Evolutionary conservation across 2,797 vertebrate species (phyloP).

Genomic region (Artibeus lituratus): DNA sequence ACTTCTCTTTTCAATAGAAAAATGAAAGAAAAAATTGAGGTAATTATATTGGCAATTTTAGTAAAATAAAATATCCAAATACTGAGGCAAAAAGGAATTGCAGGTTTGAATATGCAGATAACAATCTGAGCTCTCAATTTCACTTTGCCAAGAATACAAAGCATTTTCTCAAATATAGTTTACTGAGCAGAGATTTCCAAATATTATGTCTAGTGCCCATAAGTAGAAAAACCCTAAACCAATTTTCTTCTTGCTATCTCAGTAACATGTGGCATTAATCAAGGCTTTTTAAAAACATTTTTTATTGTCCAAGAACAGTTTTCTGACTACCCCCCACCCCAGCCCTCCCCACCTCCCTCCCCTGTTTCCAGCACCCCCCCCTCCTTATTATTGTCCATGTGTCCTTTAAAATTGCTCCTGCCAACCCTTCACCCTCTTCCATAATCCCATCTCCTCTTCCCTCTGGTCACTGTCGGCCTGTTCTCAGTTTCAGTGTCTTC

Average conservation of each 20-base stretch:
- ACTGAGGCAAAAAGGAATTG: not conserved
- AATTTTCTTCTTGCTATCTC: not conserved
- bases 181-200: conserved; percentile 17
- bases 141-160: not conserved
- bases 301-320: too few relatives aligned
- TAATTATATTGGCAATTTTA: not conserved
- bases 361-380: too few relatives aligned
- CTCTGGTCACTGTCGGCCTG: too few relatives aligned
- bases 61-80: conserved; percentile 29
- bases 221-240: not conserved
- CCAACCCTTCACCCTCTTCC: too few relatives aligned
- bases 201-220: not conserved
- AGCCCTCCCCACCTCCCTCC: too few relatives aligned
- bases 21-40: conserved; percentile 4
- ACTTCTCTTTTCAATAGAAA: conserved; percentile 23
- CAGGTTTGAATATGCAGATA: not conserved
- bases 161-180: not conserved
- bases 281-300: not conserved
- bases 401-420: too few relatives aligned
- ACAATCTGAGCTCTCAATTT: not conserved
- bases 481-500: too few relatives aligned
- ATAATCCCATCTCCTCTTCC: too few relatives aligned
- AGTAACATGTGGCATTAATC: not conserved
- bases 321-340: too few relatives aligned
- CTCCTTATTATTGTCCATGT: too few relatives aligned